Conservation (phyloP, 2,113 vertebrate species). For the Circaetus cinerascens region DNA sequence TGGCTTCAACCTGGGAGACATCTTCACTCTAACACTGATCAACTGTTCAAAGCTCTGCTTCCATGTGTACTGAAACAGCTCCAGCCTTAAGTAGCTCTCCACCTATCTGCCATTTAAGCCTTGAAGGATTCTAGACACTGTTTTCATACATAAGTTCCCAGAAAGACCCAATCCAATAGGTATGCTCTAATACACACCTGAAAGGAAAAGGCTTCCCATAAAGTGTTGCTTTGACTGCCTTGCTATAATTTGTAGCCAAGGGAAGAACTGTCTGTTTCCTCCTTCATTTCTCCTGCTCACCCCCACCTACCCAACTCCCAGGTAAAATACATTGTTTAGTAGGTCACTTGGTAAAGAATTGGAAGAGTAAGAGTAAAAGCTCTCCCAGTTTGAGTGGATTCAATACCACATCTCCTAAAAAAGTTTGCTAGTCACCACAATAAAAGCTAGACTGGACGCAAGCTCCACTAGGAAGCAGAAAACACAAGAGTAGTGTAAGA, state of each 20-base stretch:
- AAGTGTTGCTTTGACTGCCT: neutral
- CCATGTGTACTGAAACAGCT: neutral
- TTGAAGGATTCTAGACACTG: neutral
- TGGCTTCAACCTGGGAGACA: neutral
- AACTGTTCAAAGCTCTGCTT: neutral
- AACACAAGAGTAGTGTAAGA: neutral
- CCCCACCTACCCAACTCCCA: accelerated
- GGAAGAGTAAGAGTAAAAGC: neutral
- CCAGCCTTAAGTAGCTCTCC: neutral
- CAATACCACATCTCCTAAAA: neutral
- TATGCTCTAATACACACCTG: neutral
- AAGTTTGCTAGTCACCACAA: neutral
- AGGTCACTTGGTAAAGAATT: neutral
- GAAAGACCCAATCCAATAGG: neutral
- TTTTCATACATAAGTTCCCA: neutral
- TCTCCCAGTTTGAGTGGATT: neutral
- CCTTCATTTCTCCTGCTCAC: neutral
- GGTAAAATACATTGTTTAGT: neutral
- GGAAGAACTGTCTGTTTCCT: neutral
- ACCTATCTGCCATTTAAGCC: neutral
- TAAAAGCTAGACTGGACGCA: neutral
- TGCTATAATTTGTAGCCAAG: neutral
- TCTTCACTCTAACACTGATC: neutral
- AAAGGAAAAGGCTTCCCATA: neutral
- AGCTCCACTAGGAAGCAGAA: neutral